Base-by-base conservation (phyloP, 2,113 vertebrate genomes). In the Callorhinus ursinus region DNA sequence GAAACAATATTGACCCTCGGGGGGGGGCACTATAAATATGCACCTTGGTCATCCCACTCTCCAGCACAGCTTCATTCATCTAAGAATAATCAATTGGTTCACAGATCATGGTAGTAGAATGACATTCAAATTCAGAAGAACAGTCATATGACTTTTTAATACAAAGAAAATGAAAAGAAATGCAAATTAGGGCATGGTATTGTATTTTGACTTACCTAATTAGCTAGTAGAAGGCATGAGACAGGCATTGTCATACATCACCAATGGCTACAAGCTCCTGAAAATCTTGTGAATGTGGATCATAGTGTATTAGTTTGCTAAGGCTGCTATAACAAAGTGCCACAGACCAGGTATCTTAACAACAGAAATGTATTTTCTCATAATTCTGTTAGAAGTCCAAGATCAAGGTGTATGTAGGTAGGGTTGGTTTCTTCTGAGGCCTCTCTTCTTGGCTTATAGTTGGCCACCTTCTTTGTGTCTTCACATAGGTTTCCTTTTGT, bases 91-190 rank as follows among this genome's bases (percentile, higher is more conserved):
- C 82, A 39, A 0, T 91, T 39, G 36, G 49, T 82, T 93, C 26
- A 53, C 93, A n/a, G 83, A 69, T 83, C 26, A 31, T 79, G 57
- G 61, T 51, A 86, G 12, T 36, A 74, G 49, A 85, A 83, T 71
- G 53, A 53, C 39, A 55, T 93, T 80, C 72, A 85, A 95, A 96
- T 77, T 95, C 86, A 83, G 13, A 69, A 83, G 10, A 69, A 57
- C 12, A 84, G 39, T 69, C 71, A 65, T 51, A 57, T 12, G 39
- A 90, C 14, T 53, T 71, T 67, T 77, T 77, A 86, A 83, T 21
- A 83, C 71, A 49, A 95, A 51, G 77, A 92, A 95, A 92, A 81
- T 63, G 42, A 88, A 77, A 96, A 82, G 53, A 87, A 88, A 83
- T 92, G 46, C 36, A 95, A 84, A 93, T 91, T 36, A 88, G 86